Percentiles rank a stretch among this genome's conserved stretches.
Evolutionary conservation across 2,797 vertebrate genomes (phyloP).

Genomic region (Dryobates pubescens): DNA sequence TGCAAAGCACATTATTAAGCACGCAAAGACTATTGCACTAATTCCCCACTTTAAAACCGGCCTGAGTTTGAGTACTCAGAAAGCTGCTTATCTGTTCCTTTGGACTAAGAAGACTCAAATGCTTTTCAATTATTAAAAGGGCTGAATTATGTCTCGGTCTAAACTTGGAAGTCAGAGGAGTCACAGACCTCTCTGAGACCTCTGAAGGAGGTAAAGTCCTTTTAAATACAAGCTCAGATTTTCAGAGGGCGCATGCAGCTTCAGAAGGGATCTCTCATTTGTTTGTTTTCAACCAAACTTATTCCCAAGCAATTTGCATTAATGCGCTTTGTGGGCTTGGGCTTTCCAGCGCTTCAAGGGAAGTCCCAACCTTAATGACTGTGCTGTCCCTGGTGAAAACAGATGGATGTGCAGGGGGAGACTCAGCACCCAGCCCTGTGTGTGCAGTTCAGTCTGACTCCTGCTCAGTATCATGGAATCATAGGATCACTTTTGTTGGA

Average conservation of each 20-base stretch:
- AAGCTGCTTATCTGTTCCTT: slow-evolving; percentile 65
- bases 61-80: slow-evolving; percentile 45
- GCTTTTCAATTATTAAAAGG: slow-evolving; percentile 58
- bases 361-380: neutral
- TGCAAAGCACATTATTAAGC: neutral
- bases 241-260: neutral
- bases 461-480: neutral
- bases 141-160: slow-evolving; percentile 5
- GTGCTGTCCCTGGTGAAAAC: neutral
- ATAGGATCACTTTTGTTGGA: too few relatives aligned
- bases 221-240: neutral
- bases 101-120: slow-evolving; percentile 52
- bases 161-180: slow-evolving; percentile 34
- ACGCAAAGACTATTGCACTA: neutral
- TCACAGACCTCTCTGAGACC: neutral
- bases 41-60: slow-evolving; percentile 40
- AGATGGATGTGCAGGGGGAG: neutral
- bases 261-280: neutral
- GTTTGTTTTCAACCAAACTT: neutral
- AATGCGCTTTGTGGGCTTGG: neutral
- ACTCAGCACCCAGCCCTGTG: accelerated
- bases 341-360: neutral
- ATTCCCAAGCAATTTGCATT: neutral
- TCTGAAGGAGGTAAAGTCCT: neutral
- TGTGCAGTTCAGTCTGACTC: accelerated